phyloP scores from a whole-genome alignment of 2,888 invertebrate genomes.

The Trichacis sp. region DNA sequence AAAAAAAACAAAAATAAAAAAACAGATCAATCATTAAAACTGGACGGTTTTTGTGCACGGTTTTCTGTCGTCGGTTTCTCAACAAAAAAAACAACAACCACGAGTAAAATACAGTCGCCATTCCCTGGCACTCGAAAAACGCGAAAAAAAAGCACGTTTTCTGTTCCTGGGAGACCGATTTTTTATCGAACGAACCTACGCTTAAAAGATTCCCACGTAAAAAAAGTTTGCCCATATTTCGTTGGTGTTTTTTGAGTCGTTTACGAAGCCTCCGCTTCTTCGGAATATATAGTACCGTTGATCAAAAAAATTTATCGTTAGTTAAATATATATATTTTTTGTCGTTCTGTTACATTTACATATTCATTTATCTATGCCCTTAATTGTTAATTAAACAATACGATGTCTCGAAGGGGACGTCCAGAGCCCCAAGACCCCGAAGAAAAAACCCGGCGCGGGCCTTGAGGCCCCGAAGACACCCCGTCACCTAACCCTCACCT shows the following conservation, averaged over 20 bases:
- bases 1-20: not conserved
- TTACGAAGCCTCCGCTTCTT: conserved; percentile 26
- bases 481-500: conserved; percentile 46
- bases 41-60: conserved; percentile 32
- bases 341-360: conserved; percentile 48
- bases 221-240: conserved; percentile 25
- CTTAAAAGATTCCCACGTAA: conserved; percentile 33
- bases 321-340: conserved; percentile 53
- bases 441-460: conserved; percentile 42
- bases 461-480: conserved; percentile 48
- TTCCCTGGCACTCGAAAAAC: conserved; percentile 31
- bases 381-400: conserved; percentile 53
- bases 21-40: conserved; percentile 14
- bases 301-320: conserved; percentile 48
- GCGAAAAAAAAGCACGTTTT: conserved; percentile 24
- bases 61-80: conserved; percentile 12
- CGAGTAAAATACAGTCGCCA: conserved; percentile 10
- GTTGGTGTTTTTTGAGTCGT: conserved; percentile 37
- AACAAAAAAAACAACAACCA: conserved; percentile 7
- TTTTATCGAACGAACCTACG: conserved; percentile 30
- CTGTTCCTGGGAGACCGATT: conserved; percentile 13
- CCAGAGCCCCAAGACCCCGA: too few relatives aligned
- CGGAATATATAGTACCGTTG: conserved; percentile 35
- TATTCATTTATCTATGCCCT: conserved; percentile 38
- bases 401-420: conserved; percentile 42